These are phyloP conservation scores for Drosophila nigricruria DNA, from an alignment of 2,888 invertebrate species.

Conservation along the genomic window DNA sequence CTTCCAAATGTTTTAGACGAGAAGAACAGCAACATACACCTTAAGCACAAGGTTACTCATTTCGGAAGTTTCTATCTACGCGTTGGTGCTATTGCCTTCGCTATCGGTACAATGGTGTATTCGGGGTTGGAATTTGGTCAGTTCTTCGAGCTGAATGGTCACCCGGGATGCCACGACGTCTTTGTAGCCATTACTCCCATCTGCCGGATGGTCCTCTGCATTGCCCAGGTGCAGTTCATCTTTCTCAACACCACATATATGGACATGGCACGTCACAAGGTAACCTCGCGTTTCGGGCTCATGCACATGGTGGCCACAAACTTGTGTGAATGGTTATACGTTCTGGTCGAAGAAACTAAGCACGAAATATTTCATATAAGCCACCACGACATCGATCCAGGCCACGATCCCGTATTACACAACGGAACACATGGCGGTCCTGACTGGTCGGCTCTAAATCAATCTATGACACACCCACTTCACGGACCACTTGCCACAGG, in stretches of 20 bases:
- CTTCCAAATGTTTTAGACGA: conserved; percentile 72
- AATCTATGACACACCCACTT: conserved; percentile 13
- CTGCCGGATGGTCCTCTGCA: conserved; percentile 92
- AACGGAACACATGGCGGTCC: conserved; percentile 50
- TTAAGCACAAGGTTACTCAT: conserved; percentile 86
- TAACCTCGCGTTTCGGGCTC: conserved; percentile 93
- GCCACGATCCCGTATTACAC: conserved; percentile 51
- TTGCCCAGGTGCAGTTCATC: conserved; percentile 96
- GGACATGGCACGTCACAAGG: conserved; percentile 88
- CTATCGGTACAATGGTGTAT: conserved; percentile 90
- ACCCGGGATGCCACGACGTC: conserved; percentile 88
- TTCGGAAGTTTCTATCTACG: conserved; percentile 95
- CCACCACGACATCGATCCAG: conserved; percentile 80
- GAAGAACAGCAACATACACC: conserved; percentile 83
- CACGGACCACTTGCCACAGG: conserved; percentile 20
- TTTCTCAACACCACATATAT: conserved; percentile 94
- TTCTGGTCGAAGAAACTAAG: conserved; percentile 94
- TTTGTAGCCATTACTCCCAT: conserved; percentile 92
- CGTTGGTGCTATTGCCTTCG: conserved; percentile 89
- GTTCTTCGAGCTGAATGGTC: conserved; percentile 89
- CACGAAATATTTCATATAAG: conserved; percentile 93
- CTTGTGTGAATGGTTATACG: conserved; percentile 96
- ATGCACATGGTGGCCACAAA: conserved; percentile 97
- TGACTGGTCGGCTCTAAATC: conserved; percentile 75
- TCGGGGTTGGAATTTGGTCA: conserved; percentile 90